Evolutionary conservation across 2,797 vertebrate species (phyloP).

Genomic region (Miichthys miiuy): DNA sequence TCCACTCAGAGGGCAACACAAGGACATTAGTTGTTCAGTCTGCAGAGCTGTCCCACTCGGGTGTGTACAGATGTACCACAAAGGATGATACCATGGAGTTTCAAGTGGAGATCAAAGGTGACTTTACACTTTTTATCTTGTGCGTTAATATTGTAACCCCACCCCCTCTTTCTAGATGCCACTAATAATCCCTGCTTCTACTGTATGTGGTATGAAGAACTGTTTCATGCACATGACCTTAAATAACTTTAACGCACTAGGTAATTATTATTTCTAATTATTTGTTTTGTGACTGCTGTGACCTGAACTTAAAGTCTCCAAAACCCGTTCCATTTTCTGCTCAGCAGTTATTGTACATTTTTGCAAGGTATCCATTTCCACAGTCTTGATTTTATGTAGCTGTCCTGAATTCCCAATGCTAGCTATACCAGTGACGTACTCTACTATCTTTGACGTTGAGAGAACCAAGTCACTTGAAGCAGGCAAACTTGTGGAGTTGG

Average conservation of each 20-base stretch:
- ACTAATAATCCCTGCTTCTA: constrained; percentile 79
- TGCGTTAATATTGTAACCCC: constrained; percentile 67
- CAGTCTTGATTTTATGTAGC: constrained; percentile 76
- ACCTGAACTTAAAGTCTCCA: constrained; percentile 58
- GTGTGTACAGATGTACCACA: constrained; percentile 85
- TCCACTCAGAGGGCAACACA: constrained; percentile 80
- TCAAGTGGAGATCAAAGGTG: constrained; percentile 91
- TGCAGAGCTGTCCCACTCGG: constrained; percentile 81
- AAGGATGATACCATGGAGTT: constrained; percentile 85
- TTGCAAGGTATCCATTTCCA: constrained; percentile 67
- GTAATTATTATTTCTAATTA: constrained; percentile 42
- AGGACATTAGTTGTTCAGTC: constrained; percentile 83
- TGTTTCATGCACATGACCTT: constrained; percentile 57
- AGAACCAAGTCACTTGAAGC: constrained; percentile 82
- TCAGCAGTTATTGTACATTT: constrained; percentile 48
- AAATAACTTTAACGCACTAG: constrained; percentile 52
- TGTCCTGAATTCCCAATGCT: constrained; percentile 83
- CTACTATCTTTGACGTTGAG: constrained; percentile 82
- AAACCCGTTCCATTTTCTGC: constrained; percentile 59
- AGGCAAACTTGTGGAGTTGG: constrained; percentile 87
- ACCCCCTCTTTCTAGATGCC: constrained; percentile 71
- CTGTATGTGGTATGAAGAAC: constrained; percentile 63
- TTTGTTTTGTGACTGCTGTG: constrained; percentile 56
- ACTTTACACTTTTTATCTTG: constrained; percentile 82
- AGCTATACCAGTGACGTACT: constrained; percentile 81